Evolutionary conservation across 2,797 vertebrate species (phyloP).

Genomic region (Distichodus sexfasciatus): DNA sequence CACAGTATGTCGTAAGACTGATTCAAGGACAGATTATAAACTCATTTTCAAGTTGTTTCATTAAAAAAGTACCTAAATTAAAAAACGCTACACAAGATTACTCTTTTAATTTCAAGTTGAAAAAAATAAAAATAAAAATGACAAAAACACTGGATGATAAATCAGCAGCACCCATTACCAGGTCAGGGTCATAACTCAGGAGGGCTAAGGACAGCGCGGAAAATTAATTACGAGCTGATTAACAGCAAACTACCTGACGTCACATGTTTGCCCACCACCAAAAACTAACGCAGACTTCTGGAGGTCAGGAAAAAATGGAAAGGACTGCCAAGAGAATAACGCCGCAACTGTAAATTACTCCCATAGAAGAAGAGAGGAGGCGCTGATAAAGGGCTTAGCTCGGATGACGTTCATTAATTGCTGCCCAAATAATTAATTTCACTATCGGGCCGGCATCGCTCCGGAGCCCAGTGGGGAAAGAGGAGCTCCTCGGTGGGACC

Average conservation of each 20-base stretch:
- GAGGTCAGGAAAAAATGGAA: constrained; percentile 59
- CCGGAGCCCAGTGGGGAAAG: constrained; percentile 44
- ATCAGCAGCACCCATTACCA: constrained; percentile 44
- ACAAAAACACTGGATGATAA: constrained; percentile 45
- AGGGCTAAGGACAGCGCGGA: constrained; percentile 49
- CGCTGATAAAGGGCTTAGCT: constrained; percentile 56
- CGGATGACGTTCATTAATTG: constrained; percentile 61
- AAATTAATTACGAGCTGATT: constrained; percentile 61
- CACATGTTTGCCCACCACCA: constrained; percentile 43
- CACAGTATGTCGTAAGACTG: no score
- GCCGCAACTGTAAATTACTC: constrained; percentile 57
- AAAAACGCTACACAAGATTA: background rate
- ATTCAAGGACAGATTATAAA: constrained; percentile 19
- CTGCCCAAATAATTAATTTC: constrained; percentile 62
- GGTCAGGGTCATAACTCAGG: constrained; percentile 58
- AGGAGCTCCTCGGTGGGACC: constrained; percentile 40
- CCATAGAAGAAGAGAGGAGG: constrained; percentile 45
- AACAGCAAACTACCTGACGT: constrained; percentile 55
- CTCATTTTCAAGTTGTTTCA: background rate
- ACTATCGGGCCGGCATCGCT: constrained; percentile 54
- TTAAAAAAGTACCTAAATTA: constrained; percentile 2
- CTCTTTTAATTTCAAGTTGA: constrained; percentile 2
- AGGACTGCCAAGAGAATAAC: constrained; percentile 60
- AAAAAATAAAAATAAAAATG: constrained; percentile 21
- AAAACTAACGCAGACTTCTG: constrained; percentile 45